Base-by-base conservation (phyloP, 2,888 invertebrate genomes). In the Drosophila meridiana region DNA sequence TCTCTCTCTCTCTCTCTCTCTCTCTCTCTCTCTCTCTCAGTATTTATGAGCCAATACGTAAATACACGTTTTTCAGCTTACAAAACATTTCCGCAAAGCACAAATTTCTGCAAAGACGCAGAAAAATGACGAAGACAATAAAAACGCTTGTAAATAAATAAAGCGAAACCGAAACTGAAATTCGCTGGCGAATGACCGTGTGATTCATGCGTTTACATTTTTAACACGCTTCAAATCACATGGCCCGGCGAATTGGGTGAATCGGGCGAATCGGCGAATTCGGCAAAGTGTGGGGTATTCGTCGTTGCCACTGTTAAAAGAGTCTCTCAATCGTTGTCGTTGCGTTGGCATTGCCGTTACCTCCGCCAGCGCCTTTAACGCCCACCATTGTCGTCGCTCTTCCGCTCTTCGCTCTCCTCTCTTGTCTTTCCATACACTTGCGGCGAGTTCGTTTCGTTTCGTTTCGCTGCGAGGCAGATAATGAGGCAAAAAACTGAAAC, bases 191-290 rank as follows among this genome's bases (percentile, higher is more conserved):
- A 60, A 60, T 40, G 26, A 32, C 50, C 65, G 78, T 72, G 80
- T 87, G 88, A 87, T 86, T 87, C 86, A 86, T 87, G 85, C 80
- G 73, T 82, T 82, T 68, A 74, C 69, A 81, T 83, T 80, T 80
- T 86, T 73, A 87, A 73, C 73, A 87, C 83, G 85, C 87, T 79
- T 76, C 85, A 84, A 87, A 81, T 78, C 85, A 84, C 87, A 82
- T 73, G 76, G 66, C 66, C 43, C 52, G 45, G 36, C n/a, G 47
- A 63, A 52, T 65, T 30, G 20, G 59, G 50, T 45, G 20, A 59
- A 67, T 52, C 59, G 50, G 32, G 56, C 38, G 56, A 38, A 40
- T 55, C 28, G 32, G 56, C 38, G 56, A 38, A 40, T 55, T 38
- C 20, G 26, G 36, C 38, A 13, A 13, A 53, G 32, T 32, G 34